Conservation (phyloP, 2,113 vertebrate genomes). For the Nycticorax nycticorax region DNA sequence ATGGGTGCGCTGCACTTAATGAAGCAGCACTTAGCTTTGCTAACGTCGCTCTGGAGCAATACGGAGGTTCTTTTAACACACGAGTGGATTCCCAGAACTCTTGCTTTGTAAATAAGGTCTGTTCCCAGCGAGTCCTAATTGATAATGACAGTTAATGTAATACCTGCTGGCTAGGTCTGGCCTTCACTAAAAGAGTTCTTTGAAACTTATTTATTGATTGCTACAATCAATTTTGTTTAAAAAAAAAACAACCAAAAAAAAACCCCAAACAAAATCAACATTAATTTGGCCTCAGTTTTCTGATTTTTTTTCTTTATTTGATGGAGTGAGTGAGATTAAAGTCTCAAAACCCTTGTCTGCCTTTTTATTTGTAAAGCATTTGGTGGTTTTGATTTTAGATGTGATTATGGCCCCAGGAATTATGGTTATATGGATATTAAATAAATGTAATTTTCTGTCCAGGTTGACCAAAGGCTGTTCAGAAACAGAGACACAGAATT, state of each 20-base stretch:
- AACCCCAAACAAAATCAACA: not conserved
- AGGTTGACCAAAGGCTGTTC: not conserved
- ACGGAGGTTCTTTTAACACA: not conserved
- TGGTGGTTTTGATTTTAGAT: not conserved
- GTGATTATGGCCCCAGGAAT: not conserved
- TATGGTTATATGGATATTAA: not conserved
- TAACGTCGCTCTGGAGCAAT: not conserved
- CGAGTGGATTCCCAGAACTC: conserved; percentile 50
- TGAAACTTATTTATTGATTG: conserved; percentile 50
- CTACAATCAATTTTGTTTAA: not conserved
- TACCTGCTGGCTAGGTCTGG: conserved; percentile 8
- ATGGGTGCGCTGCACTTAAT: not conserved
- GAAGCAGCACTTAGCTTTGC: conserved; percentile 35
- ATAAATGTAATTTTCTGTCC: not conserved
- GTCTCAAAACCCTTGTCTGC: not conserved
- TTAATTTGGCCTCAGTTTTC: not conserved
- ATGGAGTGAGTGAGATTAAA: not conserved
- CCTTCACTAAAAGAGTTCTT: conserved; percentile 38
- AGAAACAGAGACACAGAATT: not conserved
- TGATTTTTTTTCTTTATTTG: not conserved
- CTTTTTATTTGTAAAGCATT: not conserved
- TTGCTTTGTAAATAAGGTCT: conserved; percentile 56
- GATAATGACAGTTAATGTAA: conserved; percentile 55
- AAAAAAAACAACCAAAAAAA: not conserved
- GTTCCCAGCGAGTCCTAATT: conserved; percentile 27